A percentile compares a stretch with the other conserved stretches of the same genome.
phyloP scores from a whole-genome alignment of 1,140 invertebrate species.

The Polyergus mexicanus region DNA sequence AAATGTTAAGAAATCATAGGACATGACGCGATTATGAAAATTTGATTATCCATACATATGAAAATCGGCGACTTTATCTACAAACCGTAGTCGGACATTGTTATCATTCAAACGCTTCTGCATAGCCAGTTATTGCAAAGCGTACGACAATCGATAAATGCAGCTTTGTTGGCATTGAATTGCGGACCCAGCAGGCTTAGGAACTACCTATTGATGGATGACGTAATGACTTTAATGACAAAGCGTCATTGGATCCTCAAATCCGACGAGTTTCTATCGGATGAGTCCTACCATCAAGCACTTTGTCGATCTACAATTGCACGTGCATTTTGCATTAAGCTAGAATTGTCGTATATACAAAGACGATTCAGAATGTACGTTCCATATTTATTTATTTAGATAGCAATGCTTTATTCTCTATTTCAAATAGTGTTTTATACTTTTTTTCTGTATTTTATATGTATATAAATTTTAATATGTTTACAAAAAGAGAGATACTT shows the following conservation, averaged over 20 bases:
- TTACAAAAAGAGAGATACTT: neutral
- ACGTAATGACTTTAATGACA: slow-evolving; percentile 63
- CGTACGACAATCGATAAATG: slow-evolving; percentile 67
- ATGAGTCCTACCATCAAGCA: slow-evolving; percentile 59
- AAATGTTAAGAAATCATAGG: neutral
- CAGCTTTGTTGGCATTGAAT: slow-evolving; percentile 67
- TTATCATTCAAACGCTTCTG: slow-evolving; percentile 58
- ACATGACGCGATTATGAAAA: neutral
- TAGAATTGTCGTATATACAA: slow-evolving; percentile 52
- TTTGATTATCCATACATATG: neutral
- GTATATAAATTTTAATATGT: too few relatives aligned
- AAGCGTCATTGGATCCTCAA: slow-evolving; percentile 56
- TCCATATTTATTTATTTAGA: slow-evolving; percentile 1
- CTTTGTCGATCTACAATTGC: slow-evolving; percentile 59
- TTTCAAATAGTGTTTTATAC: neutral
- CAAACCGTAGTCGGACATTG: slow-evolving; percentile 57
- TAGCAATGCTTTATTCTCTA: neutral
- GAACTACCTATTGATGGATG: slow-evolving; percentile 51
- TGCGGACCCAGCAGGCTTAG: slow-evolving; percentile 52
- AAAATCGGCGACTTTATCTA: slow-evolving; percentile 29
- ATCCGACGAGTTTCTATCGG: slow-evolving; percentile 55
- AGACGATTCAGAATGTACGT: neutral
- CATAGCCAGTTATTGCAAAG: slow-evolving; percentile 63
- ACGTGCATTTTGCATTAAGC: slow-evolving; percentile 57
- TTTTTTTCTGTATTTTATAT: neutral